Evolutionary conservation across 2,888 invertebrate species (phyloP).

Genomic region (Eurois occulta): DNA sequence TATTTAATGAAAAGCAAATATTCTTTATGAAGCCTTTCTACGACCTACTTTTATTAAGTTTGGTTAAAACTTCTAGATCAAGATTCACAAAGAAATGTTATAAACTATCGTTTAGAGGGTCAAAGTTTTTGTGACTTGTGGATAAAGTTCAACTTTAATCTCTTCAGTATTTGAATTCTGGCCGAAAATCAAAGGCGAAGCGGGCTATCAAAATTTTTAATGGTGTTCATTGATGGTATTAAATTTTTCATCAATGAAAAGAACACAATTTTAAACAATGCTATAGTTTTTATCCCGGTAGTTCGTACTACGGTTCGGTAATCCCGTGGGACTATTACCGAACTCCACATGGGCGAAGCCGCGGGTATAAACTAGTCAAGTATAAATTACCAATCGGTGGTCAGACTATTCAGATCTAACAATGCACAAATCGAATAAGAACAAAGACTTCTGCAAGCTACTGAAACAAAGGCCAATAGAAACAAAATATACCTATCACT

Average conservation of each 20-base stretch:
- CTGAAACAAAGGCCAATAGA: conserved; percentile 1
- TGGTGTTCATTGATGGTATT: too few species aligned
- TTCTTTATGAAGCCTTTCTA: conserved; percentile 1
- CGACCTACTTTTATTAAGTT: conserved; percentile 11
- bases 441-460: background rate
- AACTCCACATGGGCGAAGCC: too few species aligned
- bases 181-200: conserved; percentile 8
- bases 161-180: conserved; percentile 3
- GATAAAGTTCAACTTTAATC: conserved; percentile 37
- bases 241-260: background rate
- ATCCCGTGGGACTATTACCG: too few species aligned
- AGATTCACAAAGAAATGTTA: conserved; percentile 32
- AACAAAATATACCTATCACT: conserved; percentile 1
- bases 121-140: conserved; percentile 43
- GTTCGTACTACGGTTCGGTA: too few species aligned
- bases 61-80: conserved; percentile 13
- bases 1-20: background rate
- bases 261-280: too few species aligned
- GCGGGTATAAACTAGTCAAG: too few species aligned
- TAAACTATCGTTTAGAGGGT: conserved; percentile 33
- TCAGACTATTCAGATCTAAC: background rate
- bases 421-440: background rate
- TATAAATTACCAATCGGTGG: background rate
- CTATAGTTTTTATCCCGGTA: too few species aligned
- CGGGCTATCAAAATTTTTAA: background rate